Base-by-base conservation (phyloP, 2,888 invertebrate species). In the Dicycla oo region DNA sequence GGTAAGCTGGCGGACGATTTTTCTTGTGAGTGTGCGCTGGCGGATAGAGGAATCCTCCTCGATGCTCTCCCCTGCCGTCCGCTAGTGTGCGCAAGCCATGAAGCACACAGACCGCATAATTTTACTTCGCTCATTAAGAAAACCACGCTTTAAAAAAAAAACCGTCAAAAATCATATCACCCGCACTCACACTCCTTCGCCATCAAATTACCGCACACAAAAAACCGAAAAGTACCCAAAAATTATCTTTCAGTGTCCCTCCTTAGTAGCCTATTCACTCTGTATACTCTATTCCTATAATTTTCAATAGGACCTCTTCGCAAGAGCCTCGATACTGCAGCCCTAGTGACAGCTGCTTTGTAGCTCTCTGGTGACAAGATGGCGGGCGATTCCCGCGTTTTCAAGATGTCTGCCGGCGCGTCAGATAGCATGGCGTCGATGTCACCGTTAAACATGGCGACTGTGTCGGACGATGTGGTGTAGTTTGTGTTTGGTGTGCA, bases 401-500 rank as follows among this genome's bases (percentile, higher is more conserved):
- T 90, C 84, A 95, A 89, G 43, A 94, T 88, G 87, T 95, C 95
- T 13, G 87, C 74, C 40, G 92, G 90, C 75, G 88, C 85, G 85
- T 95, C 95, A 0, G 95, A 94, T 88, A 95, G 88, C 94, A 95
- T 95, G 89, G 95, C 95, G 92, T 95, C 95, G 69, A 95, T 92
- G 81, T 96, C 96, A 0, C 92, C 92, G 78, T 92, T 95, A 34
- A 94, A 88, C 94, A 94, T 94, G 23, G 94, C 95, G 58, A 95
- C 74, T 0, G 94, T 89, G 63, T 96, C 96, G 0, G 92, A 86
- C 2, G 93, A 89, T 0, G 93, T 94, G 89, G 93, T 94, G 89
- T 91, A 95, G 86, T 96, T 96, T 30, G 93, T 90, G 53, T 91
- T 89, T 23, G 96, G 93, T 2, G 95, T 87, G 91, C 98, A 98